Evolutionary conservation across 2,888 invertebrate species (phyloP).

Genomic region (Erebia aethiops): DNA sequence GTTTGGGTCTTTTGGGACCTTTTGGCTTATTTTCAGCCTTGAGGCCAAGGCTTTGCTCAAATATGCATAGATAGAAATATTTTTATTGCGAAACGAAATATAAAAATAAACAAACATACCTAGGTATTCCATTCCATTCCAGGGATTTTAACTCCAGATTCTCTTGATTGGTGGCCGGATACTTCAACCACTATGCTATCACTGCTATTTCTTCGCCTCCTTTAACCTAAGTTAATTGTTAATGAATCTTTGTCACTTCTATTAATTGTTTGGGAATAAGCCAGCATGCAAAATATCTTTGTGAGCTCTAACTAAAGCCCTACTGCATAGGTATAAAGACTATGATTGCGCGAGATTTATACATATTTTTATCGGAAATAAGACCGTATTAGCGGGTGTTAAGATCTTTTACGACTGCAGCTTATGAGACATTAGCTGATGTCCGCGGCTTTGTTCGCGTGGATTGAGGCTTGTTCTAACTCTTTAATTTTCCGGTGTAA

Average conservation of each 20-base stretch:
- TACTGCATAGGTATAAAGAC: conserved; percentile 8
- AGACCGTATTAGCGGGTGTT: conserved; percentile 18
- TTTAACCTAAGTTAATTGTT: conserved; percentile 24
- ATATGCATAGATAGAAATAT: neutral
- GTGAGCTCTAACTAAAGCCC: conserved; percentile 7
- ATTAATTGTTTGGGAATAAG: conserved; percentile 19
- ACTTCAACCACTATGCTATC: too few species aligned
- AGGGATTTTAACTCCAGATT: too few species aligned
- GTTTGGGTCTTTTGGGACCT: conserved; percentile 15
- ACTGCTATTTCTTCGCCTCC: too few species aligned
- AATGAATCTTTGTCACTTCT: conserved; percentile 27
- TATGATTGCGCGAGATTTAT: neutral
- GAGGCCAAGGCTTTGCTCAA: neutral
- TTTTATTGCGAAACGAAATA: neutral
- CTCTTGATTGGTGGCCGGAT: too few species aligned
- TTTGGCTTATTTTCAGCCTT: neutral
- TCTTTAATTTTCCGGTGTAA: too few species aligned
- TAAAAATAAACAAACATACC: too few species aligned
- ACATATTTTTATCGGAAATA: conserved; percentile 11
- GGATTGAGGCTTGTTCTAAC: too few species aligned
- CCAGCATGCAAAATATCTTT: conserved; percentile 4
- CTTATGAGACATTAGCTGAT: too few species aligned
- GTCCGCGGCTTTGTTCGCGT: too few species aligned
- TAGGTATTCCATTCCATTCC: too few species aligned
- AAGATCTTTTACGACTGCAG: conserved; percentile 20